Base-by-base conservation (phyloP, 2,888 invertebrate genomes). In the Polyommatus icarus region DNA sequence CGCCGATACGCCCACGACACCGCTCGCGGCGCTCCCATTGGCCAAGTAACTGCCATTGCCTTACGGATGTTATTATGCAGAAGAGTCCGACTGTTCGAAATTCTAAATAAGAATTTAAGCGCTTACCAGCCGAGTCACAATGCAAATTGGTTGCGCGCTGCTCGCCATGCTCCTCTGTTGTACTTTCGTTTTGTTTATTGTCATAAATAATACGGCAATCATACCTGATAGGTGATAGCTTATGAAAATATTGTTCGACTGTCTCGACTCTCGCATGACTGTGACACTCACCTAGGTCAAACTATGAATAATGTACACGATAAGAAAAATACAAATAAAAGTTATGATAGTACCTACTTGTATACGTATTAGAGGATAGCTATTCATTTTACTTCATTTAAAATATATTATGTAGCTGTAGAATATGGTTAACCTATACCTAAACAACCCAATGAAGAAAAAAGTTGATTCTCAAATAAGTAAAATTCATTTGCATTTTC, bases 51-150 rank as follows among this genome's bases (percentile, higher is more conserved):
- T 92, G 92, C 92, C 92, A 92, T 93, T 91, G 88, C 93, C 92
- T 93, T 91, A 90, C 91, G 92, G 92, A 92, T 91, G 91, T 91
- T 91, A 90, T 92, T 92, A 93, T 92, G 93, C 93, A 91, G 92
- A 93, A 92, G 91, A 89, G 90, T 91, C 90, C 90, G 88, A 91
- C 91, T 90, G 89, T 90, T 91, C 88, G 90, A 86, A 87, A 86
- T 86, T 87, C 86, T 85, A 89, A 91, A 90, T 91, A 92, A 92
- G 91, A 93, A 91, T 92, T 91, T 91, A 90, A 93, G 92, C 93
- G 93, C 91, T 93, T 90, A 89, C 90, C 87, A 91, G 91, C 88
- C 85, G 84, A 86, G 88, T 88, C 88, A 92, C 91, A 92, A 91
- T 92, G 91, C 91, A 92, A 91, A 92, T 93, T 93, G 91, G 92